These are phyloP conservation scores for Heliconius hewitsoni DNA, from an alignment of 1,140 invertebrate genomes.

Conservation along the genomic window DNA sequence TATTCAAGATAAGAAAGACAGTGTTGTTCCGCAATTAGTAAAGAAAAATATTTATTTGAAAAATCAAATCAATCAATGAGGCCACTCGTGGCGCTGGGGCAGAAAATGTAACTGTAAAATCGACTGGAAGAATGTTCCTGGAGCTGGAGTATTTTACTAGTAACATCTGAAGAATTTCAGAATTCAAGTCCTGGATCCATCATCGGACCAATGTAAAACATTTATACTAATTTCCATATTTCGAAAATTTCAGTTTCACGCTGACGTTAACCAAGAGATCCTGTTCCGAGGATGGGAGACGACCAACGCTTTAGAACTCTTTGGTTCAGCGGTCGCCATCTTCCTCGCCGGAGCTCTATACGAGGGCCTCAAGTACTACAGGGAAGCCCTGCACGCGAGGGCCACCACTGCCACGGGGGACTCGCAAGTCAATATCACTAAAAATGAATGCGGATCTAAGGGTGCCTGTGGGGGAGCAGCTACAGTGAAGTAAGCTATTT, in stretches of 20 bases:
- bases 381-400: constrained; percentile 89
- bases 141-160: too few species aligned
- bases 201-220: not conserved
- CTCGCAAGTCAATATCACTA: constrained; percentile 85
- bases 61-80: too few species aligned
- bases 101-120: too few species aligned
- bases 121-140: too few species aligned
- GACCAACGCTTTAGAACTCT: constrained; percentile 85
- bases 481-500: constrained; percentile 63
- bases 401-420: constrained; percentile 85
- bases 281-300: constrained; percentile 91
- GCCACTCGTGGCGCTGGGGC: too few species aligned
- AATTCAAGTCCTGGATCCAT: too few species aligned
- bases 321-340: constrained; percentile 92
- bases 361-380: constrained; percentile 95
- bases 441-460: constrained; percentile 83
- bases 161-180: too few species aligned
- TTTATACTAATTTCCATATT: not conserved
- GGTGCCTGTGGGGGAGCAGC: constrained; percentile 84
- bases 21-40: too few species aligned
- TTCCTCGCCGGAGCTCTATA: constrained; percentile 93
- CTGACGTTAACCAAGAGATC: constrained; percentile 87
- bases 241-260: constrained; percentile 88
- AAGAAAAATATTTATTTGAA: too few species aligned
- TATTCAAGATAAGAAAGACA: not conserved